Conservation (phyloP, 2,888 invertebrate genomes). For the Blastobasis adustella region DNA sequence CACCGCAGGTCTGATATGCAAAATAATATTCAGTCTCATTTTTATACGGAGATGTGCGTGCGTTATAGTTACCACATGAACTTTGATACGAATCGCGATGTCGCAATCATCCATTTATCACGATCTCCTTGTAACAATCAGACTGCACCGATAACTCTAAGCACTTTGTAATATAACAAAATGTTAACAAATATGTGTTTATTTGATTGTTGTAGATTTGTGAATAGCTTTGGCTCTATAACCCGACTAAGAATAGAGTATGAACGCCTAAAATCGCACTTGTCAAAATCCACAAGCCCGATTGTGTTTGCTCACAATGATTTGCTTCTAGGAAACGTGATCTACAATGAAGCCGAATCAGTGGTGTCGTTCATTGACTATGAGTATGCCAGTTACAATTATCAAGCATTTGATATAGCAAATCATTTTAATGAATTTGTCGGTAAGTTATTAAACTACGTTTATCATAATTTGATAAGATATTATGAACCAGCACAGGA, state of each 20-base stretch:
- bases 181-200: slow-evolving; percentile 5
- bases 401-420: slow-evolving; percentile 96
- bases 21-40: neutral
- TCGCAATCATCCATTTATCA: too few species aligned
- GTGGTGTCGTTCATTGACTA: slow-evolving; percentile 95
- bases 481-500: neutral
- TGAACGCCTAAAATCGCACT: slow-evolving; percentile 75
- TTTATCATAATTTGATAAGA: neutral
- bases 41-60: too few species aligned
- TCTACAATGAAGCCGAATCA: slow-evolving; percentile 82
- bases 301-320: slow-evolving; percentile 98
- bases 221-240: slow-evolving; percentile 79
- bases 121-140: too few species aligned
- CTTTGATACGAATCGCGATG: too few species aligned
- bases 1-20: slow-evolving; percentile 23
- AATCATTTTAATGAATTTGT: slow-evolving; percentile 99
- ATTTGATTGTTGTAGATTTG: slow-evolving; percentile 75
- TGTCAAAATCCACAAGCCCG: slow-evolving; percentile 80
- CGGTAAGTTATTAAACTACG: slow-evolving; percentile 75
- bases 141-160: too few species aligned
- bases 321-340: slow-evolving; percentile 93
- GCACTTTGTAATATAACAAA: neutral
- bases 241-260: slow-evolving; percentile 82
- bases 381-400: slow-evolving; percentile 96
- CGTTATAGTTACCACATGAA: too few species aligned